A percentile compares a stretch with the other conserved stretches of the same genome.
Conservation (phyloP, 2,797 vertebrate species). For the Platalea minor region DNA sequence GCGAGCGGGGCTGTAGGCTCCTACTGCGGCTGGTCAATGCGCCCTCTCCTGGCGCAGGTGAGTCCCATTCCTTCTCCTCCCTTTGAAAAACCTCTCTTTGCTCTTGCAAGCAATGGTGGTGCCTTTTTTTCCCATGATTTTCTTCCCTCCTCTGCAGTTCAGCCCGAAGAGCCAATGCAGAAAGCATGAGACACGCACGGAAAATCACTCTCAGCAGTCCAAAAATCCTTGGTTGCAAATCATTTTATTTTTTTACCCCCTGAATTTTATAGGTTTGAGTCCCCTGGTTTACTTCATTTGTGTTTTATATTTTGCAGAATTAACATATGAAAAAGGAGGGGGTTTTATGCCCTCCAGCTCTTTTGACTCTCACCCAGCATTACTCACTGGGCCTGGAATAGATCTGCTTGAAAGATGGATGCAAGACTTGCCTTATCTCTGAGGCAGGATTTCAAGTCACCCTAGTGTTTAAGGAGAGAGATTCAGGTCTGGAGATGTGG, state of each 20-base stretch:
- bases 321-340: background rate
- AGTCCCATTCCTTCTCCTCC: background rate
- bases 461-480: background rate
- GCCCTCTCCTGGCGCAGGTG: conserved; percentile 12
- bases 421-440: background rate
- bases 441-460: background rate
- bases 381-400: background rate
- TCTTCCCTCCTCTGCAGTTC: fast-evolving
- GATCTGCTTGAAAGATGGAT: background rate
- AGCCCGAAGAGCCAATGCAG: background rate
- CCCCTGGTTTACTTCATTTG: background rate
- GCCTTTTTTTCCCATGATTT: background rate
- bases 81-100: fast-evolving
- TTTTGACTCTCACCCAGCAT: background rate
- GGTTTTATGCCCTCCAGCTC: background rate
- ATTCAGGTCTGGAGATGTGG: background rate
- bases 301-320: background rate
- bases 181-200: background rate
- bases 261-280: background rate
- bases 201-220: background rate
- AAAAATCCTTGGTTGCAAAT: background rate
- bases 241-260: background rate
- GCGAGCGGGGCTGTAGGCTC: background rate
- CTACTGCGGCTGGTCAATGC: fast-evolving
- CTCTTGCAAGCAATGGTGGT: fast-evolving